phyloP scores from a whole-genome alignment of 2,888 invertebrate genomes.

The Mythimna pallens region DNA sequence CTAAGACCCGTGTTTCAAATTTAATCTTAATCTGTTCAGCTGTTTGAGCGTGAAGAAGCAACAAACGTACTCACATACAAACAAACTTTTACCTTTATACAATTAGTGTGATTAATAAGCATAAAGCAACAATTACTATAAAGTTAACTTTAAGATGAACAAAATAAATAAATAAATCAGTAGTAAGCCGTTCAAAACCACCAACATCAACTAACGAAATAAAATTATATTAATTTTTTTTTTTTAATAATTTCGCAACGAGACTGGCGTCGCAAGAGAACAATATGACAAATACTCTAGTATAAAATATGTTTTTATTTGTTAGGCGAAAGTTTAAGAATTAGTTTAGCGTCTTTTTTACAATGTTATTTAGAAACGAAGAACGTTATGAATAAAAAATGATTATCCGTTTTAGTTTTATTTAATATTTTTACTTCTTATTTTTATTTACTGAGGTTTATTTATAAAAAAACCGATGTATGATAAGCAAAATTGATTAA shows the following conservation, averaged over 20 bases:
- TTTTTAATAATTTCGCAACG: conserved; percentile 2
- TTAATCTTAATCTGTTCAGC: too few species aligned
- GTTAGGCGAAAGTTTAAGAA: conserved; percentile 2
- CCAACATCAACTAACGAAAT: too few species aligned
- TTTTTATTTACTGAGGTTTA: too few species aligned
- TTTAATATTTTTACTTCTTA: background rate
- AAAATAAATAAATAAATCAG: too few species aligned
- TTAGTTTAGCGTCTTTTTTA: background rate
- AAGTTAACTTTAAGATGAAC: too few species aligned
- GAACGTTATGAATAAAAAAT: background rate
- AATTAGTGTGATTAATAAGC: background rate
- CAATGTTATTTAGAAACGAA: conserved; percentile 3
- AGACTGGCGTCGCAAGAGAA: background rate
- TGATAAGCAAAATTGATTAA: background rate
- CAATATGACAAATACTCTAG: background rate
- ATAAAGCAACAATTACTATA: background rate
- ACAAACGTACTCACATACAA: too few species aligned
- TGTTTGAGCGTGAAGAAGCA: too few species aligned
- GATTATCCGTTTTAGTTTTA: background rate
- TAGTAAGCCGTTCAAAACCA: background rate
- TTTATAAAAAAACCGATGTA: background rate
- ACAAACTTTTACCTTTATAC: too few species aligned
- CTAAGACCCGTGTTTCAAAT: too few species aligned
- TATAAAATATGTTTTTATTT: conserved; percentile 8
- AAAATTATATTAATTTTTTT: too few species aligned